These are phyloP conservation scores for Numida meleagris DNA, from an alignment of 2,113 vertebrate species.

Conservation along the genomic window DNA sequence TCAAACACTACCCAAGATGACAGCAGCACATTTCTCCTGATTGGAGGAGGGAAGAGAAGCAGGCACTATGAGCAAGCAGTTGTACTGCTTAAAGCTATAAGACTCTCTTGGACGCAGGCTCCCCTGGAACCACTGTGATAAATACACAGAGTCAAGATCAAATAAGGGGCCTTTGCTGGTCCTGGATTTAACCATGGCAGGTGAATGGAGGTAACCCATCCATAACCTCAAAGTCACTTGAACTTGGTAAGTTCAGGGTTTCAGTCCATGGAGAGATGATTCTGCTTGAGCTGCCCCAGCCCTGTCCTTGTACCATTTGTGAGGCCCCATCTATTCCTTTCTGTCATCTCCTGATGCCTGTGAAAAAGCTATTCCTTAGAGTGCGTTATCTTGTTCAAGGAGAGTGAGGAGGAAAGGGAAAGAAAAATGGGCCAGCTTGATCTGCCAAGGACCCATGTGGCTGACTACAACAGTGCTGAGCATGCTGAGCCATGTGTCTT, in stretches of 20 bases:
- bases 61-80: neutral
- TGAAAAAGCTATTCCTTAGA: neutral
- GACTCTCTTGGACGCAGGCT: neutral
- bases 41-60: neutral
- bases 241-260: neutral
- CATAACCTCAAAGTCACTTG: neutral
- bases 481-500: fast-evolving
- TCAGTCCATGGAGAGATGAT: neutral
- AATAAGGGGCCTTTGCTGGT: neutral
- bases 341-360: neutral
- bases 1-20: neutral
- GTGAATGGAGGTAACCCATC: neutral
- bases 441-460: neutral
- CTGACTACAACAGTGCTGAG: neutral
- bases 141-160: neutral
- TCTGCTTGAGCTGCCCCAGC: neutral
- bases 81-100: neutral
- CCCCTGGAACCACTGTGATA: neutral
- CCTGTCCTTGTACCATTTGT: neutral
- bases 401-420: neutral
- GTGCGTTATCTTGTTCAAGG: neutral
- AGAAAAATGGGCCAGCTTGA: neutral
- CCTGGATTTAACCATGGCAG: neutral
- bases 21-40: neutral
- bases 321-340: neutral